These are phyloP conservation scores for Cataglyphis altisquamis DNA, from an alignment of 2,888 invertebrate genomes.

Conservation along the genomic window DNA sequence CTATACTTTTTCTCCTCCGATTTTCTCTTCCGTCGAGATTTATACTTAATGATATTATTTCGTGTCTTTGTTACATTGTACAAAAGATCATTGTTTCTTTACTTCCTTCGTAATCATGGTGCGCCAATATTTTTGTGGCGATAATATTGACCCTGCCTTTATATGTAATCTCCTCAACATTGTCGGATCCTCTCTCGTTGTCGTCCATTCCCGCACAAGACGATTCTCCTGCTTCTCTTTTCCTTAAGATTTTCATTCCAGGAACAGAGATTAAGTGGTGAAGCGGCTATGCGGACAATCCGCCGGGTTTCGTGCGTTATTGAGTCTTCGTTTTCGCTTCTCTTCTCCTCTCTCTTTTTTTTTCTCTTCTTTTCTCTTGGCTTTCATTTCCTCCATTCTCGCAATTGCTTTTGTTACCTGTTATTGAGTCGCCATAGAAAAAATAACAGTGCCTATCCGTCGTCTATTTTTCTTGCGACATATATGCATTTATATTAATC, in stretches of 20 bases:
- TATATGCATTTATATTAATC: neutral
- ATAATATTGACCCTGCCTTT: constrained; percentile 33
- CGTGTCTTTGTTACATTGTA: neutral
- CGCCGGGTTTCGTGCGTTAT: constrained; percentile 42
- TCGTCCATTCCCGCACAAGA: constrained; percentile 13
- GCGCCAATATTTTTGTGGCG: constrained; percentile 28
- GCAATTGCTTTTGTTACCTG: constrained; percentile 44
- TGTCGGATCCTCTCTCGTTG: constrained; percentile 16
- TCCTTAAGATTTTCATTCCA: constrained; percentile 45
- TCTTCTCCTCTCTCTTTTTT: neutral
- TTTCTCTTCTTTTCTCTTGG: constrained; percentile 28
- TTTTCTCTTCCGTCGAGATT: neutral
- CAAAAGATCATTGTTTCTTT: constrained; percentile 16
- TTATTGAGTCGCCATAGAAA: constrained; percentile 22
- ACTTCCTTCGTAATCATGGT: neutral
- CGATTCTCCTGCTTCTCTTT: constrained; percentile 34
- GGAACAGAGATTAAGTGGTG: constrained; percentile 45
- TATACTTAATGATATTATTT: constrained; percentile 14
- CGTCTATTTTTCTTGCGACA: neutral
- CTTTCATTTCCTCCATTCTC: constrained; percentile 25
- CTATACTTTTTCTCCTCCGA: neutral
- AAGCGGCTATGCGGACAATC: constrained; percentile 30
- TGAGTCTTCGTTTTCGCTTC: constrained; percentile 38
- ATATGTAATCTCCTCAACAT: constrained; percentile 18
- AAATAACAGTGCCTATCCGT: constrained; percentile 18